A percentile compares a stretch with the other conserved stretches of the same genome.
phyloP scores from a whole-genome alignment of 2,797 vertebrate genomes.

The Catharus ustulatus region DNA sequence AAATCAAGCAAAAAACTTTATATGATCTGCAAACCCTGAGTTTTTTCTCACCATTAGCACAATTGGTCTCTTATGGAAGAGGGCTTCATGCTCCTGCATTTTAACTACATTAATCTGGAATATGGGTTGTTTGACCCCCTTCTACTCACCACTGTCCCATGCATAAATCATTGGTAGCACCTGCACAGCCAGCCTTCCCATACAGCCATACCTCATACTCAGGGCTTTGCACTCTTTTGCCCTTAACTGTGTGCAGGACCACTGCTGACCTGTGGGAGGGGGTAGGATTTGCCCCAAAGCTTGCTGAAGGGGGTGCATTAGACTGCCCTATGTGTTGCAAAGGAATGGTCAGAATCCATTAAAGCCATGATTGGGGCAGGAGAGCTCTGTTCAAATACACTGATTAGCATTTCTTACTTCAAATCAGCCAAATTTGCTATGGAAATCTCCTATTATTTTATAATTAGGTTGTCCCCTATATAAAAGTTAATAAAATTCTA shows the following conservation, averaged over 20 bases:
- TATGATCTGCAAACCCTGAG: not conserved
- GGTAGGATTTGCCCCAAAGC: not conserved
- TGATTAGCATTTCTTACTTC: not conserved
- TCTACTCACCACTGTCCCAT: not conserved
- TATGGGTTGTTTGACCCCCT: not conserved
- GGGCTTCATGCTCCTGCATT: not conserved
- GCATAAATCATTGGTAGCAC: not conserved
- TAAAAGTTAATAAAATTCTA: not conserved
- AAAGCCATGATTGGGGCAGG: not conserved
- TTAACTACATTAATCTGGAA: not conserved
- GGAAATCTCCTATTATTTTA: constrained; percentile 3
- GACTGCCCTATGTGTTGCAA: not conserved
- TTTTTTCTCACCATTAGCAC: not conserved
- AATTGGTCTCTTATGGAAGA: not conserved
- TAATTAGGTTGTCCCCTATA: not conserved
- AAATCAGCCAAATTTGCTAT: not conserved
- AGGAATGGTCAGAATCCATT: not conserved
- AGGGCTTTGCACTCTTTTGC: not conserved
- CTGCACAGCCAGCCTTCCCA: not conserved
- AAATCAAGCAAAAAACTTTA: not conserved
- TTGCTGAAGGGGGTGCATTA: not conserved
- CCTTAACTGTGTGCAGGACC: not conserved
- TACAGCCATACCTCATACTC: not conserved
- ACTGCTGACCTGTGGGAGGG: not conserved
- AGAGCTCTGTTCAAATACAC: not conserved